Percentiles rank a stretch among this genome's conserved stretches.
Conservation (phyloP, 2,797 vertebrate genomes). For the Paramormyrops hopkinsi region DNA sequence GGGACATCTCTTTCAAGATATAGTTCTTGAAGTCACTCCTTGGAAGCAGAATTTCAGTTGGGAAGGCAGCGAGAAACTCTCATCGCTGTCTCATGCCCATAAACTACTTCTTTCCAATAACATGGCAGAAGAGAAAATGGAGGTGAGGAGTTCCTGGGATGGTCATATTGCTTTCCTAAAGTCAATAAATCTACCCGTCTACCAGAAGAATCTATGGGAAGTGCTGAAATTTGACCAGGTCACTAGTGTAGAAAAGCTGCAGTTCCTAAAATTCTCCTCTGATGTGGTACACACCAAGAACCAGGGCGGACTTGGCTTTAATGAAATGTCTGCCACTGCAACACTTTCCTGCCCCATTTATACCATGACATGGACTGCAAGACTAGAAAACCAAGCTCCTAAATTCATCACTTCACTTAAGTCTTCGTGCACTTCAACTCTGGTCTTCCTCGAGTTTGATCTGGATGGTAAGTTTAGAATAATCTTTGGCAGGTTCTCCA, state of each 20-base stretch:
- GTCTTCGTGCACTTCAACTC: constrained; percentile 69
- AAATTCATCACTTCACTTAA: constrained; percentile 63
- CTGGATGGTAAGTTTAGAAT: constrained; percentile 72
- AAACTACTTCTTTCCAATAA: constrained; percentile 59
- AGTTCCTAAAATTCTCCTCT: constrained; percentile 52
- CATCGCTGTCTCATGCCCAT: constrained; percentile 47
- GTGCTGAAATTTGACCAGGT: constrained; percentile 60
- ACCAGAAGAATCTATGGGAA: constrained; percentile 62
- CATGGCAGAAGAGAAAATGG: constrained; percentile 44
- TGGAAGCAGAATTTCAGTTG: constrained; percentile 65
- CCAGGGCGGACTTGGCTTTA: constrained; percentile 53
- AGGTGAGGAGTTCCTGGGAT: constrained; percentile 52
- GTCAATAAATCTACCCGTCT: constrained; percentile 48
- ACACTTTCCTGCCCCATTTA: constrained; percentile 72
- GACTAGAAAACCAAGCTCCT: constrained; percentile 58
- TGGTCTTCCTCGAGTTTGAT: constrained; percentile 73
- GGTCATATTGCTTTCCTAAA: constrained; percentile 54
- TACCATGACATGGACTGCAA: constrained; percentile 59
- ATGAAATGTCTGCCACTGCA: constrained; percentile 53
- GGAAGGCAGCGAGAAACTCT: constrained; percentile 53
- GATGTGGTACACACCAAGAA: constrained; percentile 60
- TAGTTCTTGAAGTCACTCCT: constrained; percentile 53
- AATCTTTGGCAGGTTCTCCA: neutral
- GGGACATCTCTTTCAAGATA: constrained; percentile 55
- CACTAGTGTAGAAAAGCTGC: constrained; percentile 45